Evolutionary conservation across 2,888 invertebrate genomes (phyloP), one percentile per base, ranked within the genome.

Genomic region (Agrilus cyanescens): DNA sequence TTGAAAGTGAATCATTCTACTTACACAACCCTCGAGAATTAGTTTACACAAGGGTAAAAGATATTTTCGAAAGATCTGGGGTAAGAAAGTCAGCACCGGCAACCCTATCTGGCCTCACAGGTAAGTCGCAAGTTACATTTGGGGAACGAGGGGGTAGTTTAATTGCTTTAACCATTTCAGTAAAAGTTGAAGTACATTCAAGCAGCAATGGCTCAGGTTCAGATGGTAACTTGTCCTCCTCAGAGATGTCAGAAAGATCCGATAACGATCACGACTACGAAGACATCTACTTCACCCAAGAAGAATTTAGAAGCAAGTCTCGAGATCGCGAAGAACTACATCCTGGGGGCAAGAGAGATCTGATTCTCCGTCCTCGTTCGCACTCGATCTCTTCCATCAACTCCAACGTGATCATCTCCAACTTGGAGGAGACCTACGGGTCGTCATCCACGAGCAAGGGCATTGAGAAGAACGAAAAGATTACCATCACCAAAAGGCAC

Each of bases 141-240:
- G 15, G 6, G 16, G 2, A 12, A 34, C n/a, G 3, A 10, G 6
- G 5, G 4, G 13, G 13, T 32, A 32, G 5, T 4, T 4, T 12
- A 12, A 13, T 5, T 14, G 32, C 14, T 36, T n/a, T 36, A 16
- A 8, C 45, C 41, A 14, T 62, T 61, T 12, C 72, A 84, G 87
- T 88, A 52, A 86, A 87, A 76, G 88, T 86, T 35, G 88, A 88
- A 68, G 81, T 88, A 39, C 88, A 89, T 69, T 82, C 82, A n/a
- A 76, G 76, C 46, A 78, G 76, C 50, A 75, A 75, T 51, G 78
- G 76, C 41, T 76, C 78, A 13, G 76, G 75, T 49, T 76, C 76
- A 18, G 78, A 78, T 48, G 78, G 76, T 62, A 77, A 76, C 44
- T 67, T 76, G 10, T 76, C 75, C 43, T 72, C 75, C 12, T 73